A percentile compares a stretch with the other conserved stretches of the same genome.
These are phyloP conservation scores for Andrena minutula DNA, from an alignment of 2,888 invertebrate species.

Conservation along the genomic window DNA sequence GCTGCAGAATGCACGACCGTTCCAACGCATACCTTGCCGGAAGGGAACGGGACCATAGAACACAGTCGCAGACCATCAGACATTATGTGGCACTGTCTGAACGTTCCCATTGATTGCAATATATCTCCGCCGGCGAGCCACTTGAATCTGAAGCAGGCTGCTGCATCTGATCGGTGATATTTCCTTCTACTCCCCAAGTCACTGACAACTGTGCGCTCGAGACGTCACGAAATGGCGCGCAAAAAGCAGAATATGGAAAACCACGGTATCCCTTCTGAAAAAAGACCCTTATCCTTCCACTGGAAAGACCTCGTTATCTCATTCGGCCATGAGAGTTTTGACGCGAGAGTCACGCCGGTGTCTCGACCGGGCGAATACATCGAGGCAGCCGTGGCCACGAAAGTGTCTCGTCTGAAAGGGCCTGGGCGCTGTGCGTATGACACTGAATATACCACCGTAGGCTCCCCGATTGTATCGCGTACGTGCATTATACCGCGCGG, in stretches of 20 bases:
- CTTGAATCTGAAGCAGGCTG: background rate
- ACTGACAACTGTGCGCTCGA: background rate
- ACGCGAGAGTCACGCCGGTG: background rate
- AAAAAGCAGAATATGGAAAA: background rate
- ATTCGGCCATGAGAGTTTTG: no score
- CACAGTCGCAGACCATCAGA: no score
- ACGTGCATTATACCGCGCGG: slow-evolving; percentile 52
- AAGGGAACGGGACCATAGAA: background rate
- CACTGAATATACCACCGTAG: slow-evolving; percentile 38
- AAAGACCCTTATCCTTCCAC: background rate
- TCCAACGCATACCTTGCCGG: background rate
- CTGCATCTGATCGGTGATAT: background rate
- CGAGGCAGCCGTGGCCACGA: background rate
- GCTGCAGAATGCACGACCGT: no score
- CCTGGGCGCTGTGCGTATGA: slow-evolving; percentile 24
- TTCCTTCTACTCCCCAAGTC: background rate
- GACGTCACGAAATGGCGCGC: background rate
- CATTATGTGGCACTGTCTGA: background rate
- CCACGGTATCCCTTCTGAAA: background rate
- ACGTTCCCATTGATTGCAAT: slow-evolving; percentile 7
- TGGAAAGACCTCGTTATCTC: no score
- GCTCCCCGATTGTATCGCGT: slow-evolving; percentile 49
- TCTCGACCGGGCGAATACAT: background rate
- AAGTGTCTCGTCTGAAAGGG: background rate
- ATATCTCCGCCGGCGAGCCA: background rate